These are phyloP conservation scores for Alauda arvensis DNA, from an alignment of 2,797 vertebrate genomes.

Conservation along the genomic window DNA sequence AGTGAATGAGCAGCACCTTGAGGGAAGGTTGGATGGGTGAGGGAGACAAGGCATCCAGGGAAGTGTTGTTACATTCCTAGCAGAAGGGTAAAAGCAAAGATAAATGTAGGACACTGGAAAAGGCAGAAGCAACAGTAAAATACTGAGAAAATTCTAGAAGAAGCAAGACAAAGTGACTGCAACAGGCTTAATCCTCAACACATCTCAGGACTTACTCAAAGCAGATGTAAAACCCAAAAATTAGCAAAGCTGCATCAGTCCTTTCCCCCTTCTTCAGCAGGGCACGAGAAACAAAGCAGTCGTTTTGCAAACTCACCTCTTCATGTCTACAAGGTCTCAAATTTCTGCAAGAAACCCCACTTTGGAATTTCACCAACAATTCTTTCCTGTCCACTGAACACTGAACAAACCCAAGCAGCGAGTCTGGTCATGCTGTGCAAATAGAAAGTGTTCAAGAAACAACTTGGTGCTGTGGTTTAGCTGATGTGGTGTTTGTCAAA, in stretches of 20 bases:
- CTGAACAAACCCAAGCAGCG: neutral
- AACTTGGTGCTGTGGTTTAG: neutral
- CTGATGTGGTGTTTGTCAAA: neutral
- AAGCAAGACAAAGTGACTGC: neutral
- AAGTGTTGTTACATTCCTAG: neutral
- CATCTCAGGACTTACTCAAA: neutral
- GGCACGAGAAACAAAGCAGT: neutral
- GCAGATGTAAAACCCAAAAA: neutral
- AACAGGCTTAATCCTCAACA: neutral
- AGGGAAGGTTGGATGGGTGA: neutral
- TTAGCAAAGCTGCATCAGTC: neutral
- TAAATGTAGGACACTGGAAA: neutral
- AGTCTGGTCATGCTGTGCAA: rapidly evolving
- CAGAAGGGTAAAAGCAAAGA: neutral
- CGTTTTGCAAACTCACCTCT: neutral
- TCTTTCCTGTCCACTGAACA: neutral
- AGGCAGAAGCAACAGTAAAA: neutral
- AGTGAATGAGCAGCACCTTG: conserved; percentile 1
- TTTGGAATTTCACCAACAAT: neutral
- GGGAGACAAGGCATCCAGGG: neutral
- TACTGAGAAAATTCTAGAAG: neutral
- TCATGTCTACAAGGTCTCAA: neutral
- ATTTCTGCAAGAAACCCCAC: neutral
- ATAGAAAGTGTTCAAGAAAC: neutral
- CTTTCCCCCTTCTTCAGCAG: neutral